Evolutionary conservation across 2,113 vertebrate genomes (phyloP), one percentile per base, ranked within the genome.

Genomic region (Ploceus nigricollis): DNA sequence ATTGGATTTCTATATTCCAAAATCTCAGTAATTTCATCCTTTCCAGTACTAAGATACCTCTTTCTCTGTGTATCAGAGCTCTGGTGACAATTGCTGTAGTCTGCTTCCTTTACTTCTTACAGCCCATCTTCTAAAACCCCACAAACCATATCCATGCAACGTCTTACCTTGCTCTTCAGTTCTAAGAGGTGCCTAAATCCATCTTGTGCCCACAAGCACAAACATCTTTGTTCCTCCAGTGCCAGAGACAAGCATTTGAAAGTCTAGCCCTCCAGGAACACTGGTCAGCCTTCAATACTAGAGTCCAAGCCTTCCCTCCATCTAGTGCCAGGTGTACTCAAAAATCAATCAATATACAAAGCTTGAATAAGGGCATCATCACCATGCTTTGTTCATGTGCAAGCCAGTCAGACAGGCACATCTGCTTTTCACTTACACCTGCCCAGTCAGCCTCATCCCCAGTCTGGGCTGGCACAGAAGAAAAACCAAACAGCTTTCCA

Each of bases 371-470:
- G 75, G 30, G 24, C 58, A 88, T 85, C 58, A 69, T 80, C 63
- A 61, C 9, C 28, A 11, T 4, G 5, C 5, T 88, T 92, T 90
- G 25, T 61, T 88, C 3, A 0, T 57, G 35, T 50, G 66, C 5
- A 1, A 72, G 42, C 6, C 53, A 69, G n/a, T 22, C 72, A 80
- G 61, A 70, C 10, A 58, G 30, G 48, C n/a, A 25, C 25, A 54
- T 73, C 20, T 89, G 54, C 13, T 90, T 87, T 77, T 80, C 33
- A 40, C 27, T 83, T 70, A 51, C 30, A 86, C 15, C 70, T 90
- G 65, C n/a, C 20, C 25, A 57, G 28, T 37, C n/a, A 0, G 0
- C 37, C 10, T 77, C 77, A 57, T 24, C 5, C 5, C 7, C 51
- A 40, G 31, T 13, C 22, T 61, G 15, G 8, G 3, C 1, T 92